Percentiles rank a stretch among this genome's conserved stretches.
Evolutionary conservation across 2,797 vertebrate genomes (phyloP).

Genomic region (Anniella stebbinsi): DNA sequence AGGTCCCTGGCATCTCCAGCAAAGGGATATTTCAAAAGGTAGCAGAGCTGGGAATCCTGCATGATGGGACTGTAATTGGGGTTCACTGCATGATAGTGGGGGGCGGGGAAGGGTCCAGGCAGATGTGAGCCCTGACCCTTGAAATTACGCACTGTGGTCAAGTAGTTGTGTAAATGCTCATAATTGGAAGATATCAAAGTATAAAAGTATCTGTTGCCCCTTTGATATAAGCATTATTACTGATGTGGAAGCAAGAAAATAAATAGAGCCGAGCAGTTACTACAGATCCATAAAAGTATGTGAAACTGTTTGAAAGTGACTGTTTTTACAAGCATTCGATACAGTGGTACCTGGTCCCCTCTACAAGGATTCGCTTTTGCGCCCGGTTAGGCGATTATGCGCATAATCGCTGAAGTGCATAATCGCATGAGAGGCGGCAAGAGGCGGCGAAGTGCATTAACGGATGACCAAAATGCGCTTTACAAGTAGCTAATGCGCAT

Average conservation of each 20-base stretch:
- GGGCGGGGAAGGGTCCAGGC: background rate
- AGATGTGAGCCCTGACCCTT: background rate
- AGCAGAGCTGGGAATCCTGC: background rate
- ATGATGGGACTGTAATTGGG: background rate
- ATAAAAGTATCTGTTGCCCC: background rate
- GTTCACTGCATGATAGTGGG: background rate
- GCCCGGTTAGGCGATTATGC: no score
- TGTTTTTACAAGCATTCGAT: background rate
- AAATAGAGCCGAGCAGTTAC: background rate
- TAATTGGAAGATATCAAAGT: background rate
- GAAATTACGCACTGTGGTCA: background rate
- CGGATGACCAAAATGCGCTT: no score
- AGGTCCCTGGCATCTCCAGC: background rate
- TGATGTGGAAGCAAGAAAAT: background rate
- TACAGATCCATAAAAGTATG: background rate
- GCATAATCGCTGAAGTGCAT: no score
- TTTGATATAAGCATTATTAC: background rate
- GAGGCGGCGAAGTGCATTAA: no score
- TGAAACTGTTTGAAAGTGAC: background rate
- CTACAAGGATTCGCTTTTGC: no score
- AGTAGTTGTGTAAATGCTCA: background rate
- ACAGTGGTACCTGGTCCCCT: no score
- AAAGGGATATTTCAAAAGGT: background rate
- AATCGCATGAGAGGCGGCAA: no score
- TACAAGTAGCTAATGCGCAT: no score